These are phyloP conservation scores for Muntiacus reevesi DNA, from an alignment of 2,113 vertebrate species.

Conservation along the genomic window DNA sequence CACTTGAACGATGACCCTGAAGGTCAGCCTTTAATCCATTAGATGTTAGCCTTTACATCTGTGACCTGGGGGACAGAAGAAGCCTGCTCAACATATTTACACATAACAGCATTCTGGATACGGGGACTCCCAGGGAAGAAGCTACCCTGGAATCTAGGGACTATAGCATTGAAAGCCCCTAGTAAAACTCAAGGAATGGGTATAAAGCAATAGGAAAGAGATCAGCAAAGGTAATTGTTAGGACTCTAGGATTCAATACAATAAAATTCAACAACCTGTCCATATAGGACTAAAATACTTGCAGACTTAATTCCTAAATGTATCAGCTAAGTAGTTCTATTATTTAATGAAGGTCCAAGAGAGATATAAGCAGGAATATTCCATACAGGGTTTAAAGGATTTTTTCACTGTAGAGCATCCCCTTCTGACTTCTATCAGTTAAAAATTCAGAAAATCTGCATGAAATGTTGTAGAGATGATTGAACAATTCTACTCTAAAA, in stretches of 20 bases:
- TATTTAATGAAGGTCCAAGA: constrained; percentile 15
- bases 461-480: not conserved
- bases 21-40: not conserved
- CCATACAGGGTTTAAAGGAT: not conserved
- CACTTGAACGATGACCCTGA: not conserved
- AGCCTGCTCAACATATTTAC: not conserved
- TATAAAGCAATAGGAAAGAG: not conserved
- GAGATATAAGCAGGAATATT: not conserved
- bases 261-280: not conserved
- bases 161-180: not conserved
- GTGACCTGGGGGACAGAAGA: not conserved
- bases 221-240: not conserved
- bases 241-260: not conserved
- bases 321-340: not conserved
- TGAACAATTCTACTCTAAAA: constrained; percentile 9
- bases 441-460: constrained; percentile 27
- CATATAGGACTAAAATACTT: not conserved
- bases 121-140: not conserved
- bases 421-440: not conserved
- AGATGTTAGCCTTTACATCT: not conserved
- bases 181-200: not conserved
- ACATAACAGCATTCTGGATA: not conserved
- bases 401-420: not conserved
- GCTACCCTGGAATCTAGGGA: not conserved
- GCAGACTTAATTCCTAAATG: not conserved